Conservation (phyloP, 2,888 invertebrate species). For the Xestia ashworthii region DNA sequence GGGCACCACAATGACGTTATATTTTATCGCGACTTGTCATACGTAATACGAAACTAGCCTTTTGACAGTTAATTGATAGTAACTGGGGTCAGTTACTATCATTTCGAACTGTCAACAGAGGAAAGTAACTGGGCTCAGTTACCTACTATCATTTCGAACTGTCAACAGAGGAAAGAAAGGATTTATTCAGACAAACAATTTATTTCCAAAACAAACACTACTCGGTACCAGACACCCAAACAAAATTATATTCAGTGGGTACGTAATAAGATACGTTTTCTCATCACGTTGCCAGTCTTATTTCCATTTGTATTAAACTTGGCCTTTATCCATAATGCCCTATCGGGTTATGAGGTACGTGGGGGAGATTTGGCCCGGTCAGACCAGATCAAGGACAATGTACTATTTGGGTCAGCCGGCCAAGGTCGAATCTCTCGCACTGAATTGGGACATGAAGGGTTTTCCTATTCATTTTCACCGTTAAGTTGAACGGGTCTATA, state of each 20-base stretch:
- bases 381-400: slow-evolving; percentile 38
- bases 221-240: slow-evolving; percentile 23
- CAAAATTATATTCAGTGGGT: slow-evolving; percentile 9
- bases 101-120: too few relatives aligned
- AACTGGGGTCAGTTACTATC: too few relatives aligned
- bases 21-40: too few relatives aligned
- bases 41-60: too few relatives aligned
- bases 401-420: slow-evolving; percentile 58
- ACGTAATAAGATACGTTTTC: slow-evolving; percentile 25
- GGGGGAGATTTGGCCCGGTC: slow-evolving; percentile 13
- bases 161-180: too few relatives aligned
- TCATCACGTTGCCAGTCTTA: slow-evolving; percentile 26
- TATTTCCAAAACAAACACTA: slow-evolving; percentile 4
- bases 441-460: slow-evolving; percentile 18
- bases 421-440: slow-evolving; percentile 48
- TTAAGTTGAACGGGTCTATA: not conserved
- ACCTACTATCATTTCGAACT: too few relatives aligned
- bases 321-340: slow-evolving; percentile 36
- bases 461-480: slow-evolving; percentile 4
- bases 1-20: too few relatives aligned
- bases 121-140: too few relatives aligned
- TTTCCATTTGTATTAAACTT: slow-evolving; percentile 40
- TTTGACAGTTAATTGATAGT: too few relatives aligned
- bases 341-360: slow-evolving; percentile 42
- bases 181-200: not conserved